A percentile compares a stretch with the other conserved stretches of the same genome.
These are phyloP conservation scores for Setipinna tenuifilis DNA, from an alignment of 2,797 vertebrate genomes.

Conservation along the genomic window DNA sequence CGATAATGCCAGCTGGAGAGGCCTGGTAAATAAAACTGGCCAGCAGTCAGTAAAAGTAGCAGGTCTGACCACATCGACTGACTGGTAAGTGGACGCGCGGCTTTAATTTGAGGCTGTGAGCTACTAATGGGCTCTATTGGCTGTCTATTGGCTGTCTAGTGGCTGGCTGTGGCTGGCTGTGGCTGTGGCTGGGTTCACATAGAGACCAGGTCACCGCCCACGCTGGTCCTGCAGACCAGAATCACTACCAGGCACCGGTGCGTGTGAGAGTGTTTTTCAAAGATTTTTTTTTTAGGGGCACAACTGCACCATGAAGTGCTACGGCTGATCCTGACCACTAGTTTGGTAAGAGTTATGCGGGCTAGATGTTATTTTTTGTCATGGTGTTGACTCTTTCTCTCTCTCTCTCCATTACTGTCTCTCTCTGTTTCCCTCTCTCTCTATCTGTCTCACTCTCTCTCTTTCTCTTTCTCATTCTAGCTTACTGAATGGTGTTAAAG, in stretches of 20 bases:
- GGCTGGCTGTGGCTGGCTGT: background rate
- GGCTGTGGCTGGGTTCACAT: background rate
- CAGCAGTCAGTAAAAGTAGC: slow-evolving; percentile 48
- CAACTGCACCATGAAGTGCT: background rate
- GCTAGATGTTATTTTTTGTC: background rate
- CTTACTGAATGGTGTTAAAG: slow-evolving; percentile 44
- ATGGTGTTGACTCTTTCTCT: slow-evolving; percentile 6
- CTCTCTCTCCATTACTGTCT: slow-evolving; percentile 15
- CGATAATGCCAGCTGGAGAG: no score
- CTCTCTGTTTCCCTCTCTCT: background rate
- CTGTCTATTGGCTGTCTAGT: slow-evolving; percentile 44
- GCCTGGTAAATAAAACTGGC: no score
- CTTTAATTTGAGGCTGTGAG: slow-evolving; percentile 65
- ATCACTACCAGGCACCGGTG: background rate
- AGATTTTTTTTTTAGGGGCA: background rate
- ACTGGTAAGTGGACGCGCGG: slow-evolving; percentile 62
- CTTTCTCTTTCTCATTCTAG: background rate
- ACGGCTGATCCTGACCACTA: background rate
- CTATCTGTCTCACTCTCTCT: background rate
- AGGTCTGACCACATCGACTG: slow-evolving; percentile 57
- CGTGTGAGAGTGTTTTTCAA: background rate
- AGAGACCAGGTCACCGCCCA: background rate
- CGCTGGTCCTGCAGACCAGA: background rate
- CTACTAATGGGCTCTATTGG: slow-evolving; percentile 65
- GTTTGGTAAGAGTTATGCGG: background rate